These are phyloP conservation scores for Oxycera nigricornis DNA, from an alignment of 2,888 invertebrate genomes.

Conservation along the genomic window DNA sequence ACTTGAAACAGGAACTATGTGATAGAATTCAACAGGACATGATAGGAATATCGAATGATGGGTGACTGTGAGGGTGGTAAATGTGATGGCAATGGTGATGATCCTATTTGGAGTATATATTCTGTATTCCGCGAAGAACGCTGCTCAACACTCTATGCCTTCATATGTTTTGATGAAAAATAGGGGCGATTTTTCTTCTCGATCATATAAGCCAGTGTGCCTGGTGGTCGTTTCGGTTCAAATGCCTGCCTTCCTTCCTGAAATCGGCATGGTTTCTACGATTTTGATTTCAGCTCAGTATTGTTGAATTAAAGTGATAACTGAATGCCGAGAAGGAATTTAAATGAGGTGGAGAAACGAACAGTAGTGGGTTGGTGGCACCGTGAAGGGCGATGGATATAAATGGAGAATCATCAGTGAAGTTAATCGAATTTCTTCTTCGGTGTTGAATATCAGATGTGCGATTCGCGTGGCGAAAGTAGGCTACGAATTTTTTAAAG, in stretches of 20 bases:
- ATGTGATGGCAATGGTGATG: background rate
- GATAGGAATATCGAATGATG: slow-evolving; percentile 28
- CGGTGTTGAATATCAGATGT: background rate
- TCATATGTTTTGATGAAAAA: background rate
- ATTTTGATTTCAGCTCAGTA: slow-evolving; percentile 31
- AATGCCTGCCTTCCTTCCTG: too few species aligned
- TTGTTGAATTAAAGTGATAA: slow-evolving; percentile 36
- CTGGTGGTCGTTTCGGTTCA: background rate
- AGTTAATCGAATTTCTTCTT: slow-evolving; percentile 22
- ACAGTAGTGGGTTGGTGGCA: background rate
- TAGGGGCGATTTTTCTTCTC: background rate
- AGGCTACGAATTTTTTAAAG: too few species aligned
- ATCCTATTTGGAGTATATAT: background rate
- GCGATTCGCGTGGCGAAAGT: background rate
- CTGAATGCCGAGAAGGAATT: slow-evolving; percentile 9
- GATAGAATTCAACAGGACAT: slow-evolving; percentile 37
- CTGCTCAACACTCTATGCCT: background rate
- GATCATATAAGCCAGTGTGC: background rate
- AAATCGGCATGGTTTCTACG: background rate
- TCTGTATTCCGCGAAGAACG: background rate
- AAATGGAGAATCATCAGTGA: slow-evolving; percentile 21
- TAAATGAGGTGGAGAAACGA: slow-evolving; percentile 5
- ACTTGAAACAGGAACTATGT: background rate
- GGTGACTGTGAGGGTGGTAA: background rate
- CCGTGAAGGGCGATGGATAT: background rate